Evolutionary conservation across 2,797 vertebrate species (phyloP), one percentile per base, ranked within the genome.

Genomic region (Amniataba percoides): DNA sequence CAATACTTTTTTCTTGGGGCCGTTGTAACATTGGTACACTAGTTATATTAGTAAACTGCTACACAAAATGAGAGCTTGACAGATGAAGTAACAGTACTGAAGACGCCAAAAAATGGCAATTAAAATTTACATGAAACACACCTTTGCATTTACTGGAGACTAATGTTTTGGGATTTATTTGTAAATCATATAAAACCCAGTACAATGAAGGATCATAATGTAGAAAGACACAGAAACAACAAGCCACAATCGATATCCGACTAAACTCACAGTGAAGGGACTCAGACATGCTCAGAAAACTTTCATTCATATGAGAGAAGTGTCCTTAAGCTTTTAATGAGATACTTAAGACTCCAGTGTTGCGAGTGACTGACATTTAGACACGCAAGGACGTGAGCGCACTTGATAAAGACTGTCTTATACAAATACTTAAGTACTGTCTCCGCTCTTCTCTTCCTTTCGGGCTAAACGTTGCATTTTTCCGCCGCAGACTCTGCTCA

Each of bases 261-360:
- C 57, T 48, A 7, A 49, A 74, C 36, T 53, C n/a, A 65, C 23
- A 49, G 53, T 14, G 7, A 73, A 36, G 15, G 18, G 53, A 82
- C 42, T 23, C 1, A 68, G 46, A 69, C 25, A 76, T 42, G 6
- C 19, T 74, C 42, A 56, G 34, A 70, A 76, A 85, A 53, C 61
- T 72, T 31, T 67, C 12, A 79, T 80, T 83, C 45, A 78, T 7
- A 34, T 61, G 45, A 79, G 45, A 74, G 7, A 1, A 80, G 74
- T 66, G 60, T 13, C 34, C 39, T 86, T 57, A 83, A 84, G 65
- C 48, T 55, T 56, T 81, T 45, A 74, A 82, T 76, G 46, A 71
- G 77, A 78, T 68, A 61, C 53, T 83, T 53, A 64, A 74, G 64
- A 75, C 61, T 74, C 18, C 27, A 45, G 25, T 15, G 45, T 23